These are phyloP conservation scores for Eledone cirrhosa DNA, from an alignment of 2,888 invertebrate genomes.

Conservation along the genomic window DNA sequence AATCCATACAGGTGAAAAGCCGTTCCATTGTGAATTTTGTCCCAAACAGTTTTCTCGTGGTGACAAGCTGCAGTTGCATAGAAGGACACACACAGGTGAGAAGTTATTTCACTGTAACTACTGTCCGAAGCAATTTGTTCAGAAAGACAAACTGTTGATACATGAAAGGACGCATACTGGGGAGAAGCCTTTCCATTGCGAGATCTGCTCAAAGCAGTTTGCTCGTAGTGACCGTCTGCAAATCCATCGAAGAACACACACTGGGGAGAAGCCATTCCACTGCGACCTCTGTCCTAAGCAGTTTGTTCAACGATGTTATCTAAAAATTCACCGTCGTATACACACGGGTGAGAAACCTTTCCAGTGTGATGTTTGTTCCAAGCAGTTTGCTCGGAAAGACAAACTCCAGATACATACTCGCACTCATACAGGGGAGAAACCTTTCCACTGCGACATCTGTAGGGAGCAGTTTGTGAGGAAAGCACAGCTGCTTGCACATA, in stretches of 20 bases:
- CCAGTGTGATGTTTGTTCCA: constrained; percentile 1
- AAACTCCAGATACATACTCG: constrained; percentile 17
- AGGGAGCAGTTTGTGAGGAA: constrained; percentile 1
- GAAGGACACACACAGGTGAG: constrained; percentile 11
- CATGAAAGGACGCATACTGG: constrained; percentile 4
- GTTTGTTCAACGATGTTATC: constrained; percentile 7
- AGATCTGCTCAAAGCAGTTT: constrained; percentile 20
- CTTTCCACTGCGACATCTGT: constrained; percentile 7
- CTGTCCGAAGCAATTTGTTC: constrained; percentile 7
- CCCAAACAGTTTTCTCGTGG: constrained; percentile 10
- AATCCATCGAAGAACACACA: constrained; percentile 20
- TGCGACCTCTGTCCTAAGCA: constrained; percentile 22
- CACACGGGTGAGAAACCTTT: constrained; percentile 1
- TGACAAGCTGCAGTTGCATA: constrained; percentile 23
- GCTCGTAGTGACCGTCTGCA: constrained; percentile 12
- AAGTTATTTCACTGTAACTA: constrained; percentile 12
- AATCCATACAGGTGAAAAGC: constrained; percentile 16
- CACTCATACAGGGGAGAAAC: neutral
- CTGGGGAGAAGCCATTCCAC: neutral
- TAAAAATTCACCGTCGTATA: neutral
- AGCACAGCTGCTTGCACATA: constrained; percentile 8
- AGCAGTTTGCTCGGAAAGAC: constrained; percentile 24
- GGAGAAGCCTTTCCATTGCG: constrained; percentile 7
- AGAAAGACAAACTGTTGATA: constrained; percentile 15
- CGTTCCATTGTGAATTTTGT: constrained; percentile 21